Conservation (phyloP, 2,113 vertebrate species). For the Epinephelus lanceolatus region DNA sequence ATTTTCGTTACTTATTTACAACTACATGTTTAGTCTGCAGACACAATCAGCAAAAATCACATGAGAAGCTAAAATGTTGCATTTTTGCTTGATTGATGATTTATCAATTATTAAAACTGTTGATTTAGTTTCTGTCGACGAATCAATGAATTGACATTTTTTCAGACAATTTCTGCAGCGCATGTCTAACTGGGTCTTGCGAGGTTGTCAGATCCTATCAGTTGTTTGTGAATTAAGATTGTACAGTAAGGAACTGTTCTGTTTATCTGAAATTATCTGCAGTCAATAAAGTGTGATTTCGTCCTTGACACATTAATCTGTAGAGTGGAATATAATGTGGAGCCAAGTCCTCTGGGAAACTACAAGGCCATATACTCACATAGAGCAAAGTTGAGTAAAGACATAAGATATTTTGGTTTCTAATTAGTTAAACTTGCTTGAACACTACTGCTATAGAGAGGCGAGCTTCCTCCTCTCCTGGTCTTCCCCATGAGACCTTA, state of each 20-base stretch:
- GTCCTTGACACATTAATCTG: conserved; percentile 20
- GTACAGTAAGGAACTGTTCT: background rate
- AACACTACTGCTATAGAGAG: too few species aligned
- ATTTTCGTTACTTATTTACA: background rate
- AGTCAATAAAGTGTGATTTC: conserved; percentile 37
- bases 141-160: background rate
- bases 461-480: too few species aligned
- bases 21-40: background rate
- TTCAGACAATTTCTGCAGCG: background rate
- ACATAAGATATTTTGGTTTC: background rate
- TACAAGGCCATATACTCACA: background rate
- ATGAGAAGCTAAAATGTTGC: background rate
- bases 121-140: background rate
- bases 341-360: conserved; percentile 4
- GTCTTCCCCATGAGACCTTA: too few species aligned
- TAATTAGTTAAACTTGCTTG: background rate
- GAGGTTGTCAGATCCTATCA: conserved; percentile 6
- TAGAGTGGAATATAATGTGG: background rate
- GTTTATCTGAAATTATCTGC: conserved; percentile 25
- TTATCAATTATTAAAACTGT: background rate
- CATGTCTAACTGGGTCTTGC: background rate
- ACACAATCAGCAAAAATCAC: background rate
- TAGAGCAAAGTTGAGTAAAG: background rate
- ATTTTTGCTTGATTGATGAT: background rate
- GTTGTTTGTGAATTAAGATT: background rate